Evolutionary conservation across 1,140 invertebrate genomes (phyloP).

Genomic region (Globodera ellingtonae): DNA sequence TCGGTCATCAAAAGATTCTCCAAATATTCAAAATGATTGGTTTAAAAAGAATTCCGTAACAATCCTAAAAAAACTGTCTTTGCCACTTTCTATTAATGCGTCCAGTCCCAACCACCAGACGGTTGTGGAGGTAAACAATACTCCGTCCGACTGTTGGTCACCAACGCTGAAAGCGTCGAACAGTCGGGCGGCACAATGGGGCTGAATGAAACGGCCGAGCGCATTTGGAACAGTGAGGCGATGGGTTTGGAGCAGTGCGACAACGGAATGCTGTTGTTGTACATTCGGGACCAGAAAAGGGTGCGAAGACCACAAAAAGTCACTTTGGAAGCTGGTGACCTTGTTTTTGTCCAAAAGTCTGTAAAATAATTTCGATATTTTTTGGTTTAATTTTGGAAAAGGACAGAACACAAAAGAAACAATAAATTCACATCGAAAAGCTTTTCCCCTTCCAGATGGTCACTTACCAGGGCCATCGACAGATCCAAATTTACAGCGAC

Average conservation of each 20-base stretch:
- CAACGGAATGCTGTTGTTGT: slow-evolving; percentile 38
- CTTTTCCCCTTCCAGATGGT: slow-evolving; percentile 15
- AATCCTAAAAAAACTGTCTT: too few relatives aligned
- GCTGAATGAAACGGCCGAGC: slow-evolving; percentile 31
- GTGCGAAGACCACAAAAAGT: slow-evolving; percentile 2
- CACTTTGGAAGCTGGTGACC: background rate
- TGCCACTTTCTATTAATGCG: too few relatives aligned
- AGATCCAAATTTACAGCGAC: slow-evolving; percentile 19
- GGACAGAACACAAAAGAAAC: background rate
- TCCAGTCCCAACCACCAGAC: background rate
- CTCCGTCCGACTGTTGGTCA: slow-evolving; percentile 32
- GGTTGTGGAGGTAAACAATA: slow-evolving; percentile 6
- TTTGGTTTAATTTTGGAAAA: too few relatives aligned
- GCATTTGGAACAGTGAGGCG: slow-evolving; percentile 20
- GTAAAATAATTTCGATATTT: too few relatives aligned
- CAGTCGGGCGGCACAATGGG: slow-evolving; percentile 20
- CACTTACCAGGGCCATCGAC: slow-evolving; percentile 28
- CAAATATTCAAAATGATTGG: too few relatives aligned
- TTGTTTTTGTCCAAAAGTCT: too few relatives aligned
- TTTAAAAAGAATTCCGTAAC: too few relatives aligned
- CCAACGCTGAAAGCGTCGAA: slow-evolving; percentile 25
- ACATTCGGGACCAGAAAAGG: slow-evolving; percentile 36
- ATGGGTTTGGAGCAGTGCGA: slow-evolving; percentile 33
- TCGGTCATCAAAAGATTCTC: too few relatives aligned
- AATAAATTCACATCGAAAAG: background rate